phyloP scores from a whole-genome alignment of 2,113 vertebrate genomes.

The Sapayoa aenigma region DNA sequence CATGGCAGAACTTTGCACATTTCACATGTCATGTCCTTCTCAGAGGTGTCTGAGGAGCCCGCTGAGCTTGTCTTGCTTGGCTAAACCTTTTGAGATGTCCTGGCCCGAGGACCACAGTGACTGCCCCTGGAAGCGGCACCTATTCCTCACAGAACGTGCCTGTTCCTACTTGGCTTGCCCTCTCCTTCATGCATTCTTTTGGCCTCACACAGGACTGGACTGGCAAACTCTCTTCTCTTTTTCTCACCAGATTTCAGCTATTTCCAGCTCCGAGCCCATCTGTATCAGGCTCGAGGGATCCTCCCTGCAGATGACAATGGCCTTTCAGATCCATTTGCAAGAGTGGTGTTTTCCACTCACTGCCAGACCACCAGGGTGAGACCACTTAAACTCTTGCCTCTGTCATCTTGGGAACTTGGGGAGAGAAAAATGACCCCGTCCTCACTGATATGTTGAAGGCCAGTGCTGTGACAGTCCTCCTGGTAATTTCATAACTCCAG shows the following conservation, averaged over 20 bases:
- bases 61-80: neutral
- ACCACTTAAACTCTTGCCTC: neutral
- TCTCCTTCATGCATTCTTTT: neutral
- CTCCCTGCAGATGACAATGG: slow-evolving; percentile 88
- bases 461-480: neutral
- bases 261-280: slow-evolving; percentile 90
- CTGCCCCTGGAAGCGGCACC: neutral
- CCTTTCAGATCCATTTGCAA: slow-evolving; percentile 88
- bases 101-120: neutral
- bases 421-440: neutral
- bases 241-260: slow-evolving; percentile 79
- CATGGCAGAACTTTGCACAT: neutral
- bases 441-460: neutral
- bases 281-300: slow-evolving; percentile 91
- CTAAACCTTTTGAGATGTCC: neutral
- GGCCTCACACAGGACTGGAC: neutral
- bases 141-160: neutral
- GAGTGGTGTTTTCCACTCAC: slow-evolving; percentile 87
- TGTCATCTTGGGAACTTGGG: neutral
- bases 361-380: slow-evolving; percentile 87
- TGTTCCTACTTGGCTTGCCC: neutral
- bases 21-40: neutral
- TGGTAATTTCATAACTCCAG: neutral
- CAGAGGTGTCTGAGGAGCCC: neutral
- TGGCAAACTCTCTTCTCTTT: neutral